A percentile compares a stretch with the other conserved stretches of the same genome.
These are phyloP conservation scores for Falco columbarius DNA, from an alignment of 2,797 vertebrate species.

Conservation along the genomic window DNA sequence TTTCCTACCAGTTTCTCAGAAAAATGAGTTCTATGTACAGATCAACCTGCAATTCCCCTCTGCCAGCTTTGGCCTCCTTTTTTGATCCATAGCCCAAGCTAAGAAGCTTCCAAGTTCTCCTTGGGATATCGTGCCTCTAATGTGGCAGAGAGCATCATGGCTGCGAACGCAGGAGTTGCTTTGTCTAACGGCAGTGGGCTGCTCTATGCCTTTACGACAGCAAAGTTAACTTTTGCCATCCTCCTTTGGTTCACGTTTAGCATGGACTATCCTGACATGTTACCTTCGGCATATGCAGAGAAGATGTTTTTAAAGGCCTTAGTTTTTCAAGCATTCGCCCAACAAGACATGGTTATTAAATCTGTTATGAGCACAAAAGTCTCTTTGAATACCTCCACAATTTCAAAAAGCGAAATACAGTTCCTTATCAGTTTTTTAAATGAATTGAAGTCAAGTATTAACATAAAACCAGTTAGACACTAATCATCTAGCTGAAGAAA, in stretches of 20 bases:
- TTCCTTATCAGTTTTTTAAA: conserved; percentile 54
- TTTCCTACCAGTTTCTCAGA: background rate
- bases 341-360: background rate
- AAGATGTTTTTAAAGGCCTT: background rate
- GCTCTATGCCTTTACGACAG: background rate
- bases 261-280: background rate
- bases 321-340: background rate
- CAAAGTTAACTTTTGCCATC: background rate
- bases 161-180: background rate
- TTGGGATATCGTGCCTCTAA: background rate
- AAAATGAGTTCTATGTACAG: background rate
- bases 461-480: conserved; percentile 55
- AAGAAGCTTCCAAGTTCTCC: background rate
- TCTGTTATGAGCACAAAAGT: background rate
- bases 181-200: background rate
- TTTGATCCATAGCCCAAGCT: background rate
- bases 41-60: background rate
- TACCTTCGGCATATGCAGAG: background rate
- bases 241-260: fast-evolving
- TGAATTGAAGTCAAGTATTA: conserved; percentile 52
- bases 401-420: conserved; percentile 34
- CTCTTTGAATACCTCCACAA: conserved; percentile 20
- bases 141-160: fast-evolving
- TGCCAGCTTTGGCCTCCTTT: background rate
- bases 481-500: conserved; percentile 58